Evolutionary conservation across 1,140 invertebrate genomes (phyloP), one percentile per base, ranked within the genome.

Genomic region (Amyelois transitella): DNA sequence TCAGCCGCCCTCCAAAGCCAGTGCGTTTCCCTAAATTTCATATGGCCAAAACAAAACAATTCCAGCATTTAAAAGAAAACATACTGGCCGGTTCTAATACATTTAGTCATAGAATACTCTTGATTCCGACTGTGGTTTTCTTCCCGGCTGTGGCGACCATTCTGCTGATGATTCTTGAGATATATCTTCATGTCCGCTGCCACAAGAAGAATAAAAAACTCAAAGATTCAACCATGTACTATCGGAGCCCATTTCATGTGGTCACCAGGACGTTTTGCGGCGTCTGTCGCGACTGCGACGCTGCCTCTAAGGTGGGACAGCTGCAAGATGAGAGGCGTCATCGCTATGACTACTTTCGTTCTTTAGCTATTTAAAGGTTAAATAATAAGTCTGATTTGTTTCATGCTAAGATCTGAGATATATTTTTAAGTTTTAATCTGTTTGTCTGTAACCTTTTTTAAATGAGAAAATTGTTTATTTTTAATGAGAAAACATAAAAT

Each of bases 191-290:
- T 62, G 60, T 84, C 0, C 53, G 62, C 7, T 86, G 83, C 51
- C 83, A 86, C 38, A 74, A 75, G 21, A 77, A 86, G 28, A 86
- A 84, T 59, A 82, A 75, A 21, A 62, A 55, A 3, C 55, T 81
- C 20, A 77, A 75, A 61, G 68, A 84, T 53, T 47, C 69, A 8
- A 69, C 72, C 22, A 53, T 80, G 28, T 84, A 81, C 58, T 84
- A 82, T 47, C 75, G 72, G 3, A 86, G 83, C 55, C 83, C 83
- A 44, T 80, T 86, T 43, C 83, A 86, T 61, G 51, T 74, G 4
- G 62, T 86, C 6, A 80, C 81, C 0, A 80, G 77, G 25, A 75
- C 62, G 19, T 84, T 86, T 55, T 86, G 77, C 71, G 81, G 83
- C 19, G 69, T 75, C 8, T 86, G 83, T 45, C 64, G 81, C 19